A percentile compares a stretch with the other conserved stretches of the same genome.
Conservation (phyloP, 2,888 invertebrate genomes). For the Agrilus biguttatus region DNA sequence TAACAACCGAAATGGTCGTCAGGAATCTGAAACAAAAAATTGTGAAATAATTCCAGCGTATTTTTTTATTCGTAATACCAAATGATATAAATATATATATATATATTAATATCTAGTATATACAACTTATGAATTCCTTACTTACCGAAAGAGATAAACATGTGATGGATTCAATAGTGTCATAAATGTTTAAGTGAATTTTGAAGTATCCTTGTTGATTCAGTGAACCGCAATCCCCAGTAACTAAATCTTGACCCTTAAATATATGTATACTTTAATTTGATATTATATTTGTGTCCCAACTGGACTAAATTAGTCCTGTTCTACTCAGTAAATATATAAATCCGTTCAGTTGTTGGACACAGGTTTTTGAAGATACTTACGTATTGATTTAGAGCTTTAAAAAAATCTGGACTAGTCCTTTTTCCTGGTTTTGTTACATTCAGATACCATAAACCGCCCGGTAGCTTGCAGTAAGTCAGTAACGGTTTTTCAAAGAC, state of each 20-base stretch:
- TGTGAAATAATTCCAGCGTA: too few species aligned
- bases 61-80: too few species aligned
- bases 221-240: conserved; percentile 33
- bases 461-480: conserved; percentile 39
- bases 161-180: conserved; percentile 42
- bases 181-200: conserved; percentile 40
- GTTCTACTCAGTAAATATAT: too few species aligned
- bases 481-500: conserved; percentile 26
- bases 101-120: too few species aligned
- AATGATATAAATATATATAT: too few species aligned
- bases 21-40: too few species aligned
- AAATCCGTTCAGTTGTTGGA: too few species aligned
- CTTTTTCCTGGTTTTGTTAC: conserved; percentile 41
- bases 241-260: conserved; percentile 42
- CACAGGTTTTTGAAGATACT: conserved; percentile 5
- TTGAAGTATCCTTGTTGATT: conserved; percentile 42
- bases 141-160: conserved; percentile 42
- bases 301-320: too few species aligned
- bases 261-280: conserved; percentile 4
- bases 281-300: too few species aligned
- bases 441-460: conserved; percentile 43
- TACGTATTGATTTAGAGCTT: conserved; percentile 24
- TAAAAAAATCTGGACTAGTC: conserved; percentile 37
- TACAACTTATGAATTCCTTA: conserved; percentile 2
- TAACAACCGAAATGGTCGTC: too few species aligned